Conservation (phyloP, 92 coral and sea anemone species). For the Meandrina meandrites region DNA sequence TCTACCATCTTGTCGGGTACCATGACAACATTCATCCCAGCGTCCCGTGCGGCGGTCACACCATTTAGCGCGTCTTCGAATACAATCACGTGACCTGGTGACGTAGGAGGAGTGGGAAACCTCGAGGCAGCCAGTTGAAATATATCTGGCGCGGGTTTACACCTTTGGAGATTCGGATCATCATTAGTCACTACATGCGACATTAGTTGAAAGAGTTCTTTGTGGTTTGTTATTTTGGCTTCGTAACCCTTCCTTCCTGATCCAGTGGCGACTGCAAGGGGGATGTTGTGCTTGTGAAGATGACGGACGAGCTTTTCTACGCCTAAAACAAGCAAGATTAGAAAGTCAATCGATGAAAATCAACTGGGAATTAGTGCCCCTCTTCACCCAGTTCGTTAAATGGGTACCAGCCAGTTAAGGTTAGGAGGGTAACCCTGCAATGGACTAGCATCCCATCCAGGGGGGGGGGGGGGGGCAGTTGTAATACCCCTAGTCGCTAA, state of each 20-base stretch:
- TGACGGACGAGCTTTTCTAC: constrained; percentile 77
- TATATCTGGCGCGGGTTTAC: constrained; percentile 94
- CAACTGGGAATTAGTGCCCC: not conserved
- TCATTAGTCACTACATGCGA: constrained; percentile 87
- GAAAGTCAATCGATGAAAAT: not conserved
- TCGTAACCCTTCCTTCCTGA: constrained; percentile 68
- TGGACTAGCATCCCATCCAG: too few species aligned
- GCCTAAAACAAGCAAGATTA: constrained; percentile 49
- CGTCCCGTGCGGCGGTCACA: constrained; percentile 86
- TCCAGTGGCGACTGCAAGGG: constrained; percentile 95
- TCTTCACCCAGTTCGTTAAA: too few species aligned
- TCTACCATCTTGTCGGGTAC: constrained; percentile 83
- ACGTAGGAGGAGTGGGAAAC: constrained; percentile 66
- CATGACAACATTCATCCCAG: constrained; percentile 96
- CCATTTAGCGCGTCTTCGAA: constrained; percentile 99
- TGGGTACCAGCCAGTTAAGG: too few species aligned
- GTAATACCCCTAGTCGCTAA: too few species aligned
- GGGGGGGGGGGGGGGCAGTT: too few species aligned
- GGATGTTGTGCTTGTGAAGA: constrained; percentile 76
- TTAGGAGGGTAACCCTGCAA: too few species aligned
- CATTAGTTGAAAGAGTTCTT: constrained; percentile 58
- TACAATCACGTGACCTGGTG: constrained; percentile 83
- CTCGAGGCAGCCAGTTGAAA: constrained; percentile 83
- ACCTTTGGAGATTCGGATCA: constrained; percentile 83
- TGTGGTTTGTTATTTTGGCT: constrained; percentile 70